Evolutionary conservation across 2,888 invertebrate genomes (phyloP).

Genomic region (Gasteruption jaculator): DNA sequence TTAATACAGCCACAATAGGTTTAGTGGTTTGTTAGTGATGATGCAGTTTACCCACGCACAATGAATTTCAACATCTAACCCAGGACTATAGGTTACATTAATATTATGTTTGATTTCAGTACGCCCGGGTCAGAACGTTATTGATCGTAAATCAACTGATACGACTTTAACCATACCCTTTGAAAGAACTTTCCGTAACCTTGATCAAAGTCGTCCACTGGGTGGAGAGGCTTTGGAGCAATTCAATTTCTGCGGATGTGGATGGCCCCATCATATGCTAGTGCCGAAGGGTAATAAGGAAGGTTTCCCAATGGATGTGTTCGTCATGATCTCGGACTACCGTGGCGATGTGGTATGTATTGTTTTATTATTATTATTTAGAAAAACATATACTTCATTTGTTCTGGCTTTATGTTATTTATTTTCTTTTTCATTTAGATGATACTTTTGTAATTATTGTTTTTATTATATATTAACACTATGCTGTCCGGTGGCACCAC

Average conservation of each 20-base stretch:
- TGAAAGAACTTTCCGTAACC: slow-evolving; percentile 73
- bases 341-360: slow-evolving; percentile 60
- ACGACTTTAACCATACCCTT: slow-evolving; percentile 82
- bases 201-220: slow-evolving; percentile 61
- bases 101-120: slow-evolving; percentile 52
- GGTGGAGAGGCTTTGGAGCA: slow-evolving; percentile 54
- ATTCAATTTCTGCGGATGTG: slow-evolving; percentile 84
- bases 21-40: too few species aligned
- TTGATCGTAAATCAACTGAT: slow-evolving; percentile 63
- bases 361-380: too few species aligned
- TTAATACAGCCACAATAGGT: too few species aligned
- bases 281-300: slow-evolving; percentile 66
- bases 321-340: slow-evolving; percentile 75
- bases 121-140: slow-evolving; percentile 62
- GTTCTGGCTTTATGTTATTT: too few species aligned
- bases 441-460: too few species aligned
- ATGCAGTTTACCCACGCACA: too few species aligned
- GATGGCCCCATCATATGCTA: slow-evolving; percentile 82
- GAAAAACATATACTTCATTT: too few species aligned
- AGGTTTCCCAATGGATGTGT: slow-evolving; percentile 67
- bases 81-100: too few species aligned
- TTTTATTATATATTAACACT: too few species aligned
- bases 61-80: too few species aligned
- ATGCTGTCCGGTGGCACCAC: too few species aligned
- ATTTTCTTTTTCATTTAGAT: too few species aligned